phyloP scores from a whole-genome alignment of 2,797 vertebrate genomes.

The Corythornis leucogaster region DNA sequence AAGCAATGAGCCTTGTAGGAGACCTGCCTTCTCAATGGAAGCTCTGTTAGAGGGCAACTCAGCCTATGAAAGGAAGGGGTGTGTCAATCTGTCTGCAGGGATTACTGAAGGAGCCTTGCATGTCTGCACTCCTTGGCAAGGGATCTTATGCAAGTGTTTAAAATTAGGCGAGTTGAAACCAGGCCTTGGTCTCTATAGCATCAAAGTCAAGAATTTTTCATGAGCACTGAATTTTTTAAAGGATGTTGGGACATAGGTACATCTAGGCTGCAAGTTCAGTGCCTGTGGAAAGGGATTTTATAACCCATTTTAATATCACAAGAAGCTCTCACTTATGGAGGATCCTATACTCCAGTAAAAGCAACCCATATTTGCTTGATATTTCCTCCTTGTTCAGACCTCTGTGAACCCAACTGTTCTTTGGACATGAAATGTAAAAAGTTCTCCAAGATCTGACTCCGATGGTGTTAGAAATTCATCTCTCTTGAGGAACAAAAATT shows the following conservation, averaged over 20 bases:
- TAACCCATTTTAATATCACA: neutral
- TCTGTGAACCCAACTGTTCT: slow-evolving; percentile 19
- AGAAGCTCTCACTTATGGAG: neutral
- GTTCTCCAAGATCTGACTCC: slow-evolving; percentile 13
- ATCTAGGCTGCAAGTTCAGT: neutral
- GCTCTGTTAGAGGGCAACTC: neutral
- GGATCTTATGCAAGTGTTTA: neutral
- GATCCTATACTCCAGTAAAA: neutral
- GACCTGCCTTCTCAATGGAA: neutral
- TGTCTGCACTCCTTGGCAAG: neutral
- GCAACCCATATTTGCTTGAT: slow-evolving; percentile 39
- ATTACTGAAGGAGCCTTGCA: neutral
- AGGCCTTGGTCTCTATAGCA: neutral
- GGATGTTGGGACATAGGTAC: neutral
- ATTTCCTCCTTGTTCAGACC: slow-evolving; percentile 29
- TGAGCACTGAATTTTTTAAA: neutral
- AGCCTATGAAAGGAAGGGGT: neutral
- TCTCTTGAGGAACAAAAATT: slow-evolving; percentile 49
- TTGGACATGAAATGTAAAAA: slow-evolving; percentile 20
- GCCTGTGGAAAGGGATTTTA: neutral
- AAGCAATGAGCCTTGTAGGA: neutral
- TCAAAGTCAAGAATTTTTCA: neutral
- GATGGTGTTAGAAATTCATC: slow-evolving; percentile 36
- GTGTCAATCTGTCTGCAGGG: neutral
- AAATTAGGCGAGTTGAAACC: neutral